Percentiles rank a stretch among this genome's conserved stretches.
Conservation (phyloP, 2,888 invertebrate species). For the Hypomecis atomaria region DNA sequence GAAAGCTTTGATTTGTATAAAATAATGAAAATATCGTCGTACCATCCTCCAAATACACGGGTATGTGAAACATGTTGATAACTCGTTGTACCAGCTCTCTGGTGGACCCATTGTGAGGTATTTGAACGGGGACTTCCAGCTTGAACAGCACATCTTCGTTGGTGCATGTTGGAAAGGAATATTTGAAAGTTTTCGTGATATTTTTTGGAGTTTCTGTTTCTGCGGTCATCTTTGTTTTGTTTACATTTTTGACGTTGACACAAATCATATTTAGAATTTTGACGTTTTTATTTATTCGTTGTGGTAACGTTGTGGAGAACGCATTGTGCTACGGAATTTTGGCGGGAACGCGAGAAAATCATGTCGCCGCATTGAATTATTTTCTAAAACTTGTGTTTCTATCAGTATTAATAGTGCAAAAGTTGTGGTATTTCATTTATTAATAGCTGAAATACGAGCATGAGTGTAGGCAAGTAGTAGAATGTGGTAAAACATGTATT, state of each 20-base stretch:
- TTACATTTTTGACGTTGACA: constrained; percentile 14
- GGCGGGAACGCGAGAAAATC: too few relatives aligned
- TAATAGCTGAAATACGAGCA: too few relatives aligned
- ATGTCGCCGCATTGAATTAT: too few relatives aligned
- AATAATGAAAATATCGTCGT: constrained; percentile 36
- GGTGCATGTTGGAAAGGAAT: constrained; percentile 85
- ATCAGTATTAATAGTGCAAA: too few relatives aligned
- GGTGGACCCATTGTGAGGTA: constrained; percentile 85
- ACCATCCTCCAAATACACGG: constrained; percentile 88
- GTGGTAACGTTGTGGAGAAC: too few relatives aligned
- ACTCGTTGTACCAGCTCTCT: constrained; percentile 87
- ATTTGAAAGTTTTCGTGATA: constrained; percentile 71
- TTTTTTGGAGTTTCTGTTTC: constrained; percentile 63
- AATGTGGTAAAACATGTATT: too few relatives aligned
- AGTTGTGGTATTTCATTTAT: too few relatives aligned
- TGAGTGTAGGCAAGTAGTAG: too few relatives aligned
- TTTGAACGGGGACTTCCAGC: constrained; percentile 85
- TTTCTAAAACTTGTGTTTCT: too few relatives aligned
- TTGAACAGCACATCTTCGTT: constrained; percentile 81
- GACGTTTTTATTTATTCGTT: too few relatives aligned
- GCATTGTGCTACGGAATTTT: too few relatives aligned
- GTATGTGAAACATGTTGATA: constrained; percentile 87
- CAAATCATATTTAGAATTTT: not conserved
- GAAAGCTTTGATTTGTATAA: not conserved
- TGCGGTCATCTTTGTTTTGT: constrained; percentile 61